Base-by-base conservation (phyloP, 2,888 invertebrate genomes). In the Elegia similella region DNA sequence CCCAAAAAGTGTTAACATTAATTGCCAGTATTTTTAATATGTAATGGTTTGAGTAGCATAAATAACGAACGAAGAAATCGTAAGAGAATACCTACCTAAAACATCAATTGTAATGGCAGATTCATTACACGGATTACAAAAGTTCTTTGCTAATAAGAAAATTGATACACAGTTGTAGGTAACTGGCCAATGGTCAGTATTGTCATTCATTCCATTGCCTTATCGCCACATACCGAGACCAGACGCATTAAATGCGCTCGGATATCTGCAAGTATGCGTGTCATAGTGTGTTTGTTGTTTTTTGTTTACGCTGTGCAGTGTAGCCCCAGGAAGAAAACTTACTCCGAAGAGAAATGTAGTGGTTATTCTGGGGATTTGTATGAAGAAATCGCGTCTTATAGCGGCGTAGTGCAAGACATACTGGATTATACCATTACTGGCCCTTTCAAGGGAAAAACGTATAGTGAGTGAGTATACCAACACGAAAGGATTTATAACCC, bases 351-450 rank as follows among this genome's bases (percentile, higher is more conserved):
- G 1, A 69, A 75, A 55, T 50, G 65, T 32, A 74, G 71, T 10
- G 63, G 63, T 6, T 84, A 78, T 66, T 62, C 82, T 38, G 75
- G 59, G n/a, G 60, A 60, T 7, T 68, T 86, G 47, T 75, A 75
- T 0, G 69, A 87, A 1, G 95, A 95, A 86, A 95, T 95, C 62
- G 86, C 88, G 30, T 87, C 92, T 15, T 94, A 94, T 71, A 80
- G 90, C 43, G 72, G 81, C 1, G 75, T 88, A 8, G 93, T 93
- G 0, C 72, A 86, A 56, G 76, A 76, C 66, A 94, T 95, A 67
- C 78, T 94, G 52, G 80, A 92, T 52, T 88, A 87, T 53, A 81
- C 90, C 0, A 81, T 90, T 0, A 69, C 78, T 50, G 94, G 94
- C 1, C 79, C 85, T 0, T 93, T 92, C 66, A 92, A 93, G 80